These are phyloP conservation scores for Ophion obscuratus DNA, from an alignment of 2,888 invertebrate species.

Conservation along the genomic window DNA sequence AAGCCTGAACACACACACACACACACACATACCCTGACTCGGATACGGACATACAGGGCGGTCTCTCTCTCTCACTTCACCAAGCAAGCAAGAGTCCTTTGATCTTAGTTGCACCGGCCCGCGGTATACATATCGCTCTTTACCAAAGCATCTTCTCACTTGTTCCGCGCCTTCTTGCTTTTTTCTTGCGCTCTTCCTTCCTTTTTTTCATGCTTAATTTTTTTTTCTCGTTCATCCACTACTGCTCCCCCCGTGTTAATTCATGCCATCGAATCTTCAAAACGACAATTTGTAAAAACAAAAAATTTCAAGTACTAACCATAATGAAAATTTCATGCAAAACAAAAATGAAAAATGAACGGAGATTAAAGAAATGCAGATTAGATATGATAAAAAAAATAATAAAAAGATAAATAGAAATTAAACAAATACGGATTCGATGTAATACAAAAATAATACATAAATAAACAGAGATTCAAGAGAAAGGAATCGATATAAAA, in stretches of 20 bases:
- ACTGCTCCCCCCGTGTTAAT: slow-evolving; percentile 29
- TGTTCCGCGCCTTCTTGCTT: neutral
- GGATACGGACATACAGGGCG: slow-evolving; percentile 27
- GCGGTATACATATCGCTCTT: slow-evolving; percentile 45
- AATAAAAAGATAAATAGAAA: no score
- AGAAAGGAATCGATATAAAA: neutral
- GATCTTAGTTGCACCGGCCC: slow-evolving; percentile 61
- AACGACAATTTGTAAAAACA: no score
- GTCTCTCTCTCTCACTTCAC: slow-evolving; percentile 14
- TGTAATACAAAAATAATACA: no score
- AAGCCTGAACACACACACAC: slow-evolving; percentile 40
- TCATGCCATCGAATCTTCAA: slow-evolving; percentile 13
- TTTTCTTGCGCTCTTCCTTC: slow-evolving; percentile 4
- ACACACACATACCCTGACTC: neutral
- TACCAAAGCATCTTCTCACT: slow-evolving; percentile 14
- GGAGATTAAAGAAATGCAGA: no score
- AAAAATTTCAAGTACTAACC: no score
- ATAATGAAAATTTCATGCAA: no score
- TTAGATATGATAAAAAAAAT: no score
- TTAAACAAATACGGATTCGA: no score
- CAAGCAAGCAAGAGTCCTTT: slow-evolving; percentile 63
- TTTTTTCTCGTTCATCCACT: slow-evolving; percentile 2
- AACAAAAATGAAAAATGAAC: no score
- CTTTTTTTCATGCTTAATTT: neutral
- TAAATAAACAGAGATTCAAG: no score